phyloP scores from a whole-genome alignment of 2,113 vertebrate genomes.

The Oncorhynchus masou region DNA sequence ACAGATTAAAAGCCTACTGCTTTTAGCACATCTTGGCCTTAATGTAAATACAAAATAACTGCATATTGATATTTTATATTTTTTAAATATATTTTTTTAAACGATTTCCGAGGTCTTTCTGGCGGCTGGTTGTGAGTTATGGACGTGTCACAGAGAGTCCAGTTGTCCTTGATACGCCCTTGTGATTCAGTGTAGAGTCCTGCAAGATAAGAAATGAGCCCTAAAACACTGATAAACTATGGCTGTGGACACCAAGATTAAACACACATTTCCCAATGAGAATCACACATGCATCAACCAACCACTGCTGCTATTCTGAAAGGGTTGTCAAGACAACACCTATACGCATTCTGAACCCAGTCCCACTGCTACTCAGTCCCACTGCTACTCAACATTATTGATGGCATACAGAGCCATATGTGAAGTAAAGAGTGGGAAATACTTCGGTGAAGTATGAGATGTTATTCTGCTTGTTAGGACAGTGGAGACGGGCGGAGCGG shows the following conservation, averaged over 20 bases:
- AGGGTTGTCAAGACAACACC: neutral
- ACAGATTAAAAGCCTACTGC: too few species aligned
- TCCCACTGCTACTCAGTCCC: neutral
- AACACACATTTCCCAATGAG: conserved; percentile 23
- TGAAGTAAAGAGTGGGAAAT: neutral
- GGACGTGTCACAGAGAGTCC: conserved; percentile 31
- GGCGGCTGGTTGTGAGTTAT: conserved; percentile 41
- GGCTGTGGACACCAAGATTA: conserved; percentile 39
- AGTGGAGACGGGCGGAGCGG: neutral
- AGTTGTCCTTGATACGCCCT: conserved; percentile 43
- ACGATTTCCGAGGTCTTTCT: neutral
- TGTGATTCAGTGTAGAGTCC: conserved; percentile 35
- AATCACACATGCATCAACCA: neutral
- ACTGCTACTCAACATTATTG: neutral
- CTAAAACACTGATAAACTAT: conserved; percentile 50
- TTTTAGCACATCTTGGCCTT: too few species aligned
- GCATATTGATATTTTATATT: too few species aligned
- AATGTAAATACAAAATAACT: too few species aligned
- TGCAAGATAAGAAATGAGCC: conserved; percentile 62
- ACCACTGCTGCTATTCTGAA: neutral
- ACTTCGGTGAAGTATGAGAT: neutral
- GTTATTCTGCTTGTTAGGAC: neutral
- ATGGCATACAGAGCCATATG: neutral
- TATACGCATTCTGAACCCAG: neutral
- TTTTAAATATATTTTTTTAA: too few species aligned